These are phyloP conservation scores for Syrrhaptes paradoxus DNA, from an alignment of 2,113 vertebrate genomes.

Conservation along the genomic window DNA sequence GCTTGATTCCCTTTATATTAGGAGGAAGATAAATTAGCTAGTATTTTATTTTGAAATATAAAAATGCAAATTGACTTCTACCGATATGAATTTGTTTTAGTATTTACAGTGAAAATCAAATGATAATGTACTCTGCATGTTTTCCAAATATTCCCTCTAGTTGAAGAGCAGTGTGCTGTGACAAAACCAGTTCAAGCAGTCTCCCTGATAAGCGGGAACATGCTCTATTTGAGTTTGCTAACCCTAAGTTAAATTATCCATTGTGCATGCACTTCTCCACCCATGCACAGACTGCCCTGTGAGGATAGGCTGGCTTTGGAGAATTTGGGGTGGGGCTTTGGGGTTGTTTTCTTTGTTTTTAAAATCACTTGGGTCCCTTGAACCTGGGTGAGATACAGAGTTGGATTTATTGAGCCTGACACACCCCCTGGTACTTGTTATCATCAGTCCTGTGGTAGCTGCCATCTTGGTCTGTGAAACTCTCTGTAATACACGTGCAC, in stretches of 20 bases:
- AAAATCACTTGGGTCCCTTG: neutral
- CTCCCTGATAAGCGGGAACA: neutral
- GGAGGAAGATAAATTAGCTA: neutral
- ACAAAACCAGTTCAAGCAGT: neutral
- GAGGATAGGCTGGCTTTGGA: neutral
- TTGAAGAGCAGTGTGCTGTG: neutral
- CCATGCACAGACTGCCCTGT: too few relatives aligned
- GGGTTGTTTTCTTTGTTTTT: too few relatives aligned
- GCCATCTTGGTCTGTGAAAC: neutral
- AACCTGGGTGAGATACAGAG: accelerated
- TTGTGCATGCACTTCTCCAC: neutral
- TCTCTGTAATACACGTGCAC: neutral
- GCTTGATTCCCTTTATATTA: neutral
- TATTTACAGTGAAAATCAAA: neutral
- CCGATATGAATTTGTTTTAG: neutral
- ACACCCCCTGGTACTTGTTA: neutral
- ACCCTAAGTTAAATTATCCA: neutral
- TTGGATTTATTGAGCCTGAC: neutral
- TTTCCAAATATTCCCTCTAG: neutral
- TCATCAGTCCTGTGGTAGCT: accelerated
- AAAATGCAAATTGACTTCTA: neutral
- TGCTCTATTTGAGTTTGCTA: accelerated
- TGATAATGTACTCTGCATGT: accelerated
- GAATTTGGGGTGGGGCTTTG: neutral
- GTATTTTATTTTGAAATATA: neutral